Base-by-base conservation (phyloP, 2,113 vertebrate genomes). In the Austrofundulus limnaeus region DNA sequence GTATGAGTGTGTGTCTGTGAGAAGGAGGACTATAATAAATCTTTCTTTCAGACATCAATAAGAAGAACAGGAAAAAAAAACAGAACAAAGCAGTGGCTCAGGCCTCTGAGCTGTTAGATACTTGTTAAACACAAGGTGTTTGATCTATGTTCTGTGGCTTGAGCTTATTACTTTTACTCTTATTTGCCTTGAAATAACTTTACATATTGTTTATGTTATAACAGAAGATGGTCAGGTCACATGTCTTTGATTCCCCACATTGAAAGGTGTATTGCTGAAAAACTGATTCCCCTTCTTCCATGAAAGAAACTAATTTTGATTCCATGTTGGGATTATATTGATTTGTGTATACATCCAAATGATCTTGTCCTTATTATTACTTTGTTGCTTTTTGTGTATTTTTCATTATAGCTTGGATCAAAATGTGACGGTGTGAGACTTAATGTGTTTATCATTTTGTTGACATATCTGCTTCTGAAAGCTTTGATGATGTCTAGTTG, bases 281-380 rank as follows among this genome's bases (percentile, higher is more conserved):
- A 72, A 68, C 28, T 42, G 43, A 80, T 81, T 80, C 71, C 25
- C 59, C 69, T 85, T 82, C 57, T 66, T 66, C 25, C 78, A 80
- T 83, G 66, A 85, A 87, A 82, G 66, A 77, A 37, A 68, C 41
- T 55, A 62, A 61, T 80, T 86, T 63, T 74, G 67, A 71, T 65
- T 45, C 60, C 68, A 61, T 57, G 51, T 41, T 64, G 37, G 60
- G 63, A 61, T 60, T 56, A 52, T 47, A 17, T 71, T 72, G 51
- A 23, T 58, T 72, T 81, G 61, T 64, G 25, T 24, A 14, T n/a
- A 45, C 24, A 69, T 62, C 66, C 72, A 47, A 77, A 86, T 87
- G 82, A 89, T 83, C 81, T 83, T 66, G 64, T 65, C 70, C 64
- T 78, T 45, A 73, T 4, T 67, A 62, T 51, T 66, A 65, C 65